Percentiles rank a stretch among this genome's conserved stretches.
Evolutionary conservation across 35 echinoderm and acorn worm genomes (phyloP).

Genomic region (Hemicentrotus pulcherrimus): DNA sequence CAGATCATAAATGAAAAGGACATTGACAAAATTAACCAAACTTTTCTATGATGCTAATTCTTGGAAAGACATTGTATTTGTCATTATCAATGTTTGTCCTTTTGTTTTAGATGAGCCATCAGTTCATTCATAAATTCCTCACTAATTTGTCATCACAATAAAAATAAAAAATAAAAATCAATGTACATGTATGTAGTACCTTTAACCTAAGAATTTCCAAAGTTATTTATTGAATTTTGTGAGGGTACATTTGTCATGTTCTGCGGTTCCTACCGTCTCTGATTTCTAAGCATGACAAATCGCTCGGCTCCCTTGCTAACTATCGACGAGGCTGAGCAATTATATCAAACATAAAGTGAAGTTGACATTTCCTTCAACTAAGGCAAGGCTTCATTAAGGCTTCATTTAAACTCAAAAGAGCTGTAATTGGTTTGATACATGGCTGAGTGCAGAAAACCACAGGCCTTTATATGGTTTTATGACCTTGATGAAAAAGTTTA

Average conservation of each 20-base stretch:
- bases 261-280: not conserved
- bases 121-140: too few species aligned
- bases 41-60: too few species aligned
- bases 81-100: too few species aligned
- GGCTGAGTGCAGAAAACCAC: not conserved
- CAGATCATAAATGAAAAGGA: too few species aligned
- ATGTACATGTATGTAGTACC: not conserved
- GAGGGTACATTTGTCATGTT: not conserved
- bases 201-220: not conserved
- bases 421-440: not conserved
- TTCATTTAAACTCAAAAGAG: constrained; percentile 2
- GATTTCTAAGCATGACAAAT: not conserved
- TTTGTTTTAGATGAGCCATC: too few species aligned
- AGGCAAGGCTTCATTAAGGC: not conserved
- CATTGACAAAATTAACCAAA: too few species aligned
- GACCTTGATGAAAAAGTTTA: not conserved
- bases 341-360: not conserved
- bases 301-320: not conserved
- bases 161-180: too few species aligned
- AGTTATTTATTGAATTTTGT: not conserved
- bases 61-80: too few species aligned
- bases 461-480: not conserved
- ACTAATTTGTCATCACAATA: too few species aligned
- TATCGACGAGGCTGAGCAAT: not conserved
- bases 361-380: not conserved